These are phyloP conservation scores for Nasalis larvatus DNA, from an alignment of 2,113 vertebrate genomes.

Conservation along the genomic window DNA sequence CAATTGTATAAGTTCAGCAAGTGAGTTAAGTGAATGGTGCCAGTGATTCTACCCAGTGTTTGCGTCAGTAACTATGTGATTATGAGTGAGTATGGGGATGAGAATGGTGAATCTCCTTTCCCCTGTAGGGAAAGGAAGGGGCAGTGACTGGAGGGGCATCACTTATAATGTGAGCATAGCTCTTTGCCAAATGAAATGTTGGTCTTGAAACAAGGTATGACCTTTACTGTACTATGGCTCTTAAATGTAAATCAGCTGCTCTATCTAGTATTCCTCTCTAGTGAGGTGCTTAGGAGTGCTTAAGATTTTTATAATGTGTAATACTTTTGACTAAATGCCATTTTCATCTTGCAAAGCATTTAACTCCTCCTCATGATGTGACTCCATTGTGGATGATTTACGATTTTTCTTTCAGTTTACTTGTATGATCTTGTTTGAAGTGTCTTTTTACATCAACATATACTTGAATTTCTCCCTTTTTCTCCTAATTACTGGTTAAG, in stretches of 20 bases:
- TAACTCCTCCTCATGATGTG: not conserved
- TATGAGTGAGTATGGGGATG: not conserved
- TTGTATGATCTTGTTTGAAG: not conserved
- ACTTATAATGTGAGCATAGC: not conserved
- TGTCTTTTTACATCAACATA: not conserved
- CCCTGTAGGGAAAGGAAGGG: not conserved
- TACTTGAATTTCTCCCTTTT: not conserved
- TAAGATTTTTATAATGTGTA: not conserved
- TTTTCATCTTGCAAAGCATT: constrained; percentile 19
- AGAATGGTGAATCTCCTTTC: not conserved
- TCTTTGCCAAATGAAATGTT: not conserved
- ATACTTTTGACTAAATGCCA: not conserved
- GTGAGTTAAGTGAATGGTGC: not conserved
- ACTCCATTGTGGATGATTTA: not conserved
- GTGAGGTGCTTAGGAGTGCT: not conserved
- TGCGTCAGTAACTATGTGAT: not conserved
- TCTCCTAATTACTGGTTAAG: too few species aligned
- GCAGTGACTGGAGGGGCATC: not conserved
- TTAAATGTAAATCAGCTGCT: not conserved
- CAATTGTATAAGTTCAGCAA: not conserved
- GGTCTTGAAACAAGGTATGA: not conserved
- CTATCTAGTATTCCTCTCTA: not conserved
- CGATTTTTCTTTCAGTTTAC: not conserved
- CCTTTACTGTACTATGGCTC: not conserved
- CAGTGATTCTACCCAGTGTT: not conserved